Evolutionary conservation across 2,113 vertebrate species (phyloP).

Genomic region (Physeter macrocephalus): DNA sequence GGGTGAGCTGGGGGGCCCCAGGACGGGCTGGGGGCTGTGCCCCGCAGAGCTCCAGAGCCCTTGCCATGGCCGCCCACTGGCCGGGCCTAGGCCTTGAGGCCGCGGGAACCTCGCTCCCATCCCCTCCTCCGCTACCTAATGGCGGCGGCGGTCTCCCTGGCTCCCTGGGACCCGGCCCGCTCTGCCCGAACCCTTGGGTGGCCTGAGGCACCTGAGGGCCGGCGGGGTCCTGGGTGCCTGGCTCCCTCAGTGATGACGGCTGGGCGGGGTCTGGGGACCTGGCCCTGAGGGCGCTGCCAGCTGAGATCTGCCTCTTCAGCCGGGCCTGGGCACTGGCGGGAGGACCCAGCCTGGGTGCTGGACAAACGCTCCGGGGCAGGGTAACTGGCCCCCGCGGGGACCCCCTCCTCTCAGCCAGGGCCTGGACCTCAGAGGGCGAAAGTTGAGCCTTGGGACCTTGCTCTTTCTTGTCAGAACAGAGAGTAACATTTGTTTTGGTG

Average conservation of each 20-base stretch:
- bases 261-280: background rate
- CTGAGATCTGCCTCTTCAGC: too few relatives aligned
- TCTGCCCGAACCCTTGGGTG: background rate
- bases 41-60: background rate
- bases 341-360: background rate
- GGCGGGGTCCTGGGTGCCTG: background rate
- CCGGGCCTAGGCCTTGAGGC: background rate
- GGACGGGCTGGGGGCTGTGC: background rate
- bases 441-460: background rate
- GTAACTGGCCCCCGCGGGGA: background rate
- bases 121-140: background rate
- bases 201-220: background rate
- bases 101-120: background rate
- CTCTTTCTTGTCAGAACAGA: background rate
- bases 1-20: background rate
- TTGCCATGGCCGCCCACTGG: background rate
- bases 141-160: fast-evolving
- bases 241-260: background rate
- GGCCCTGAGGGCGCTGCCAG: background rate
- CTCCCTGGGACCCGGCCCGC: background rate
- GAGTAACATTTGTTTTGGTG: background rate
- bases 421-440: background rate
- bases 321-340: background rate
- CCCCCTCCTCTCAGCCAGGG: background rate
- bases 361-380: fast-evolving